phyloP scores from a whole-genome alignment of 64 coral and sea anemone species.

The Astreopora myriophthalma region DNA sequence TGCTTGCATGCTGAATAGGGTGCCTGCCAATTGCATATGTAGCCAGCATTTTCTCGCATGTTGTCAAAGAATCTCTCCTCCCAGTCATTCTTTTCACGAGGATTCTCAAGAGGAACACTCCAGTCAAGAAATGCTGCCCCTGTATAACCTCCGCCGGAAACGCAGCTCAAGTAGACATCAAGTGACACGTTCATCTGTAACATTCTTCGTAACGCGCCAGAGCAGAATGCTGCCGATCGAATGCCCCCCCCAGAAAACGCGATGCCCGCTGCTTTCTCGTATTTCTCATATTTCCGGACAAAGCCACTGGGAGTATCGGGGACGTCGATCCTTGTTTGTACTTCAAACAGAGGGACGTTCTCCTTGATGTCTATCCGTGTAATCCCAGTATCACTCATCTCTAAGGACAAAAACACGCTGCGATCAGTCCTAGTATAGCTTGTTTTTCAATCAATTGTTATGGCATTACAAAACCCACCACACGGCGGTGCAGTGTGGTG shows the following conservation, averaged over 20 bases:
- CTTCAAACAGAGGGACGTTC: no score
- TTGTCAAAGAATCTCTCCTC: slow-evolving; percentile 2
- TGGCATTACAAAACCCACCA: no score
- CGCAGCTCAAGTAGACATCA: slow-evolving; percentile 23
- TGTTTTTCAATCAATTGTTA: no score
- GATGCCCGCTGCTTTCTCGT: no score
- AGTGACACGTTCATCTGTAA: neutral
- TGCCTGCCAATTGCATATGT: neutral
- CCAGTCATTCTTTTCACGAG: neutral
- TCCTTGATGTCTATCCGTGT: no score
- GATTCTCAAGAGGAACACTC: no score
- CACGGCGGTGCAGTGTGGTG: no score
- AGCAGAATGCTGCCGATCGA: slow-evolving; percentile 58
- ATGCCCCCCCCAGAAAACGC: slow-evolving; percentile 72
- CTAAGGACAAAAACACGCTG: no score
- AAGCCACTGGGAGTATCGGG: neutral
- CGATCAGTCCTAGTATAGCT: no score
- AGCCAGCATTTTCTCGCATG: neutral
- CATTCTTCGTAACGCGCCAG: slow-evolving; percentile 7
- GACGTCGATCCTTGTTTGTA: neutral
- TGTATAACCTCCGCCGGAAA: slow-evolving; percentile 42
- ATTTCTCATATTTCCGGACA: no score
- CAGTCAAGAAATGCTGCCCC: slow-evolving; percentile 13
- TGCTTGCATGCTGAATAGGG: neutral
- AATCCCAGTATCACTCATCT: no score